Evolutionary conservation across 2,888 invertebrate genomes (phyloP).

Genomic region (Hyppa rectilinea): DNA sequence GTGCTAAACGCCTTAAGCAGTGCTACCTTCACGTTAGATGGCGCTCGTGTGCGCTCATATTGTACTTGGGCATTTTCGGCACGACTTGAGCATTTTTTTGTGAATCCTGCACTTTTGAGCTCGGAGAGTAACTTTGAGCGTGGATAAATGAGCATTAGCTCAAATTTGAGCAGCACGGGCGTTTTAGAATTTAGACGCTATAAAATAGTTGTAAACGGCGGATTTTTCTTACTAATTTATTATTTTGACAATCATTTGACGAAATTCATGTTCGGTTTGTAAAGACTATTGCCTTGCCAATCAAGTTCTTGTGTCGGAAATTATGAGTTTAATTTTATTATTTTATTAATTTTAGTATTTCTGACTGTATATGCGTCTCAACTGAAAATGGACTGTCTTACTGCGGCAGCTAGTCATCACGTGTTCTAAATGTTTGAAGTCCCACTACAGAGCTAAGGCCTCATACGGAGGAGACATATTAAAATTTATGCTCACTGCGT

Average conservation of each 20-base stretch:
- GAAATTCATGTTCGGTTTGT: conserved; percentile 48
- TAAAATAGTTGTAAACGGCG: conserved; percentile 63
- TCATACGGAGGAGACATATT: neutral
- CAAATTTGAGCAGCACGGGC: conserved; percentile 54
- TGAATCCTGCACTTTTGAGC: conserved; percentile 55
- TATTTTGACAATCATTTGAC: conserved; percentile 59
- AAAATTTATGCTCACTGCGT: conserved; percentile 6
- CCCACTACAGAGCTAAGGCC: neutral
- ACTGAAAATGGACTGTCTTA: conserved; percentile 35
- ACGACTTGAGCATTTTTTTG: conserved; percentile 60
- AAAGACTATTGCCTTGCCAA: conserved; percentile 78
- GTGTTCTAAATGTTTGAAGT: neutral
- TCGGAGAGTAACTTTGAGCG: conserved; percentile 42
- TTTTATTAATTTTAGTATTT: conserved; percentile 69
- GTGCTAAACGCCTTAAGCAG: conserved; percentile 44
- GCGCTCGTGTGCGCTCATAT: conserved; percentile 58
- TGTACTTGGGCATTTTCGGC: conserved; percentile 45
- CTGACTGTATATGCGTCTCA: conserved; percentile 62
- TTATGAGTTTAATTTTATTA: conserved; percentile 62
- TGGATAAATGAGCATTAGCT: conserved; percentile 30
- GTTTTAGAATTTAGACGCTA: conserved; percentile 67
- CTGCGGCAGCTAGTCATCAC: conserved; percentile 59
- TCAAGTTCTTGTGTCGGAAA: conserved; percentile 75
- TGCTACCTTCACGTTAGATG: conserved; percentile 61
- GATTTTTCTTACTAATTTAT: conserved; percentile 66